A percentile compares a stretch with the other conserved stretches of the same genome.
Conservation (phyloP, 1,140 invertebrate species). For the Penaeus vannamei region DNA sequence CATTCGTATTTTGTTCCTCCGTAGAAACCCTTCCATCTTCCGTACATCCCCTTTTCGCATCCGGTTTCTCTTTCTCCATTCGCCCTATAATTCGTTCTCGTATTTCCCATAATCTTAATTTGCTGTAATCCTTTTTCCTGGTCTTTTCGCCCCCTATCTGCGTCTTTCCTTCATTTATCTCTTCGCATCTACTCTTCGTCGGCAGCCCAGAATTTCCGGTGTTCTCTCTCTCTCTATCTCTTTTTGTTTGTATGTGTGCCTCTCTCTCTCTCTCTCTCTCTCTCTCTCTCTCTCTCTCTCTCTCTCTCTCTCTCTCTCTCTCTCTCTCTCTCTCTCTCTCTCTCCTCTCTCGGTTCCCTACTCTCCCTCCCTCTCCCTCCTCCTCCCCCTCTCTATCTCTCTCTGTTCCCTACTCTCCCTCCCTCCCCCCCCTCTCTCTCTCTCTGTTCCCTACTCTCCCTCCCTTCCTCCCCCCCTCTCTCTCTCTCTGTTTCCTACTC, state of each 20-base stretch:
- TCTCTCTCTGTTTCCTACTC: constrained; percentile 10
- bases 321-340: too few species aligned
- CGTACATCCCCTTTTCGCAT: not conserved
- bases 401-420: not conserved
- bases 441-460: not conserved
- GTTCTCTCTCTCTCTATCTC: not conserved
- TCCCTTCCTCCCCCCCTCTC: not conserved
- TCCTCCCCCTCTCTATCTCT: not conserved
- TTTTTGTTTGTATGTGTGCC: too few species aligned
- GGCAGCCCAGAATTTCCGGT: too few species aligned
- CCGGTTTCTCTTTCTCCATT: not conserved
- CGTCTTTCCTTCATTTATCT: not conserved
- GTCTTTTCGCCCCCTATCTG: not conserved
- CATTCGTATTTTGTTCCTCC: too few species aligned
- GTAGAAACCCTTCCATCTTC: too few species aligned
- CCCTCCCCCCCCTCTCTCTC: not conserved
- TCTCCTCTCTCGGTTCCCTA: not conserved
- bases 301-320: too few species aligned
- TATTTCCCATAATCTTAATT: not conserved
- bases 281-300: too few species aligned
- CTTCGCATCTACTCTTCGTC: not conserved
- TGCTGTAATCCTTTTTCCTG: not conserved
- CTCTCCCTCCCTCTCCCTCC: constrained; percentile 21
- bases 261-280: too few species aligned
- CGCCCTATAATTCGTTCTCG: not conserved